Evolutionary conservation across 2,113 vertebrate species (phyloP).

Genomic region (Scophthalmus maximus): DNA sequence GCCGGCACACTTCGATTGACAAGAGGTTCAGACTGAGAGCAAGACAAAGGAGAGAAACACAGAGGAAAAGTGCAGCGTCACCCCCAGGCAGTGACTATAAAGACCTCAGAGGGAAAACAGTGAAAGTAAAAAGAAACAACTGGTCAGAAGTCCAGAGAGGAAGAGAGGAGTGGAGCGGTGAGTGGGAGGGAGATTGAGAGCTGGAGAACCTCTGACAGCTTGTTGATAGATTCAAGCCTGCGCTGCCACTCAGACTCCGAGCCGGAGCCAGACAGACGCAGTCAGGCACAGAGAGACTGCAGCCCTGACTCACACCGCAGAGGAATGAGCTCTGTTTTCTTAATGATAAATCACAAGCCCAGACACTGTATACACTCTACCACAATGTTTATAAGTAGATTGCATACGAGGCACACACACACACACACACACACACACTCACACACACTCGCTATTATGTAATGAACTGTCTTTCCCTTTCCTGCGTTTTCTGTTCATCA

Average conservation of each 20-base stretch:
- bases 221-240: conserved; percentile 65
- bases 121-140: conserved; percentile 5
- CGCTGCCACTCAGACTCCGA: conserved; percentile 28
- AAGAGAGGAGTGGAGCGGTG: conserved; percentile 1
- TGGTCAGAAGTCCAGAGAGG: conserved; percentile 13
- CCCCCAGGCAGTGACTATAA: not conserved
- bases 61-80: not conserved
- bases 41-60: not conserved
- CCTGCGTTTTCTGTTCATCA: conserved; percentile 3
- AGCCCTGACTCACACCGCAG: conserved; percentile 62
- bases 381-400: conserved; percentile 31
- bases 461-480: not conserved
- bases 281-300: conserved; percentile 43
- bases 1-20: conserved; percentile 33
- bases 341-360: conserved; percentile 57
- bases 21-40: conserved; percentile 18
- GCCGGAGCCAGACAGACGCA: conserved; percentile 56
- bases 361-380: conserved; percentile 15
- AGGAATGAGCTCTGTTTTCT: conserved; percentile 58
- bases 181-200: not conserved
- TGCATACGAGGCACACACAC: conserved; percentile 31
- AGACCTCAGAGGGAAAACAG: conserved; percentile 1
- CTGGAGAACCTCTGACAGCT: conserved; percentile 51
- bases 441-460: not conserved
- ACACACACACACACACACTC: too few species aligned